A percentile compares a stretch with the other conserved stretches of the same genome.
These are phyloP conservation scores for Dipodomys stephensi DNA, from an alignment of 2,113 vertebrate genomes.

Conservation along the genomic window DNA sequence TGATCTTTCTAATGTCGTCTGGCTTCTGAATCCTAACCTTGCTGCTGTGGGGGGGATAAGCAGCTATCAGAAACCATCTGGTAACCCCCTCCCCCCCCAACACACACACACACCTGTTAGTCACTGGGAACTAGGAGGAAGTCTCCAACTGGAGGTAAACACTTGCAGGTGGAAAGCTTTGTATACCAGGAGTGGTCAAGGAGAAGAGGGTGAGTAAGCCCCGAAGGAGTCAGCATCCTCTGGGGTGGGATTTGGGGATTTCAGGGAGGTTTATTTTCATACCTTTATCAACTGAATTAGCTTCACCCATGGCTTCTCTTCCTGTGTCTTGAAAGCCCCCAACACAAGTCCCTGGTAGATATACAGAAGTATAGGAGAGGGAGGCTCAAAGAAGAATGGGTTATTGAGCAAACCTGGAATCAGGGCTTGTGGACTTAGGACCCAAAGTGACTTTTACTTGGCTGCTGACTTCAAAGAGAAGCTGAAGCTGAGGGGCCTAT, in stretches of 20 bases:
- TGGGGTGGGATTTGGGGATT: neutral
- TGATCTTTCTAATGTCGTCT: conserved; percentile 60
- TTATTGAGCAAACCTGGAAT: neutral
- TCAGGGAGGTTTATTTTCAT: neutral
- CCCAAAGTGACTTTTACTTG: neutral
- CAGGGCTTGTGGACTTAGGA: neutral
- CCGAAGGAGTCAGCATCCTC: neutral
- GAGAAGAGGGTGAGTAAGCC: neutral
- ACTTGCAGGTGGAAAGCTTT: neutral
- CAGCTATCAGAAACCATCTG: neutral
- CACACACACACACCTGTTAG: neutral
- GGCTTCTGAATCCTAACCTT: conserved; percentile 28
- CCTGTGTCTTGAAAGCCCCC: neutral
- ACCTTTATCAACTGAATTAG: neutral
- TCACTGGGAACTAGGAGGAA: neutral
- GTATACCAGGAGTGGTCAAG: neutral
- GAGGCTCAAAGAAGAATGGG: neutral
- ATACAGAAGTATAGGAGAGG: neutral
- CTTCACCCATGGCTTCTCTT: neutral
- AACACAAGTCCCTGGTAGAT: neutral
- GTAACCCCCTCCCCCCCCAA: accelerated
- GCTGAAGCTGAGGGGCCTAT: neutral
- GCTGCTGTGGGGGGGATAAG: neutral
- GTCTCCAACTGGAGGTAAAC: neutral
- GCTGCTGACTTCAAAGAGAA: neutral